These are phyloP conservation scores for Entomyzon cyanotis DNA, from an alignment of 2,113 vertebrate species.

Conservation along the genomic window DNA sequence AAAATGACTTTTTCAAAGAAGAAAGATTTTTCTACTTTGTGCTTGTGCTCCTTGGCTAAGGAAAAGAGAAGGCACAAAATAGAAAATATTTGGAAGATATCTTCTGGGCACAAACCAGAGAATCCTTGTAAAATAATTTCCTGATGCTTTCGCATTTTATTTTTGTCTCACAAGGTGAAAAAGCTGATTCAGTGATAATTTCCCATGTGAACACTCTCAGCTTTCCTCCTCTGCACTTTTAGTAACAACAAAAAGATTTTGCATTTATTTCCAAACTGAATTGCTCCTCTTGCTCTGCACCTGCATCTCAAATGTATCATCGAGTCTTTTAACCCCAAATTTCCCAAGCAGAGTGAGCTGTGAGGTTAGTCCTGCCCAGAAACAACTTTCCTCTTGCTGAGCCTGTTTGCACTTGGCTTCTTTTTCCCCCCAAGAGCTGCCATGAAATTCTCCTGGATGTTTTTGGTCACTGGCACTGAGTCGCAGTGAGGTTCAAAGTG, in stretches of 20 bases:
- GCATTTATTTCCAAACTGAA: neutral
- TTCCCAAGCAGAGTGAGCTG: neutral
- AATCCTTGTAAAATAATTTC: neutral
- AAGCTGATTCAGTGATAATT: neutral
- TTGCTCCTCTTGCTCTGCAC: neutral
- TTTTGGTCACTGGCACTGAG: neutral
- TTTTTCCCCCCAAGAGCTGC: neutral
- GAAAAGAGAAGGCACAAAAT: neutral
- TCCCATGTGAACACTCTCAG: neutral
- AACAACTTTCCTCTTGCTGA: neutral
- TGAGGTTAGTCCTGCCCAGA: neutral
- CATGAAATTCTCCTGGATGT: neutral
- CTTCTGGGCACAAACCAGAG: neutral
- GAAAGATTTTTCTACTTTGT: neutral
- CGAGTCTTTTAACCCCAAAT: neutral
- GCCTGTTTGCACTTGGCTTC: neutral
- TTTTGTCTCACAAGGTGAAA: neutral
- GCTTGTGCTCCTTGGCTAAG: neutral
- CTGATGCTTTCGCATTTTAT: neutral
- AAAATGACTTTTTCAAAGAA: neutral
- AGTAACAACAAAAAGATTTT: neutral
- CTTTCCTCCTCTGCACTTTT: neutral
- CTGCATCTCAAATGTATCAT: neutral
- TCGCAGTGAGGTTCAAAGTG: neutral
- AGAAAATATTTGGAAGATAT: neutral